A percentile compares a stretch with the other conserved stretches of the same genome.
Evolutionary conservation across 1,140 invertebrate genomes (phyloP).

Genomic region (Zaprionus vittiger): DNA sequence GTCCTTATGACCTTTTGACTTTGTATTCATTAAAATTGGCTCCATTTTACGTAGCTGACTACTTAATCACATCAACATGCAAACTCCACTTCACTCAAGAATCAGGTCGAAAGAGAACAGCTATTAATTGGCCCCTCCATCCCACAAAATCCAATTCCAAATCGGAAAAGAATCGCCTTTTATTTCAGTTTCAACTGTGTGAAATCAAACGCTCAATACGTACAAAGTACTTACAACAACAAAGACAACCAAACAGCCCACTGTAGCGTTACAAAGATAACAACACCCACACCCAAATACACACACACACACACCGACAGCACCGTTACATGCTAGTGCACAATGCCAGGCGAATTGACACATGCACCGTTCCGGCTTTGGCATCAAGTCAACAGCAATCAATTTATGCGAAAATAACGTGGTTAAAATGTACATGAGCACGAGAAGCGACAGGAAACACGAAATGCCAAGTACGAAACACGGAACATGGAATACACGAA

Average conservation of each 20-base stretch:
- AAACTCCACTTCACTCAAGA: slow-evolving; percentile 33
- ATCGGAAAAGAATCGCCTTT: slow-evolving; percentile 6
- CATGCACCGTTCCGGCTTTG: slow-evolving; percentile 70
- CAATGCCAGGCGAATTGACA: slow-evolving; percentile 44
- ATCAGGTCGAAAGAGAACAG: slow-evolving; percentile 36
- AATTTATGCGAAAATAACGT: slow-evolving; percentile 74
- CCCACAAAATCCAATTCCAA: slow-evolving; percentile 3
- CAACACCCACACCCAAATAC: slow-evolving; percentile 9
- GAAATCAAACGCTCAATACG: not conserved
- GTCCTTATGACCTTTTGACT: slow-evolving; percentile 14
- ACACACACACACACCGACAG: slow-evolving; percentile 17
- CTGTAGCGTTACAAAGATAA: slow-evolving; percentile 2
- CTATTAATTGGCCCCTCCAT: slow-evolving; percentile 32
- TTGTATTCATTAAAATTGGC: slow-evolving; percentile 39
- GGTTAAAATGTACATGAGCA: slow-evolving; percentile 49
- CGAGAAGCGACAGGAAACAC: slow-evolving; percentile 37
- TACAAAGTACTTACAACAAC: not conserved
- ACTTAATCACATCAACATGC: slow-evolving; percentile 31
- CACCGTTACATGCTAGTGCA: slow-evolving; percentile 40
- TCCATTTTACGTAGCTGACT: slow-evolving; percentile 34
- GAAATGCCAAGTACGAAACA: slow-evolving; percentile 21
- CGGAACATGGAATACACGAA: slow-evolving; percentile 27
- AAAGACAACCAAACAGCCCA: not conserved
- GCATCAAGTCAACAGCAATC: slow-evolving; percentile 61
- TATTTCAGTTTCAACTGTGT: slow-evolving; percentile 10